Evolutionary conservation across 2,888 invertebrate genomes (phyloP).

Genomic region (Anorthoa munda): DNA sequence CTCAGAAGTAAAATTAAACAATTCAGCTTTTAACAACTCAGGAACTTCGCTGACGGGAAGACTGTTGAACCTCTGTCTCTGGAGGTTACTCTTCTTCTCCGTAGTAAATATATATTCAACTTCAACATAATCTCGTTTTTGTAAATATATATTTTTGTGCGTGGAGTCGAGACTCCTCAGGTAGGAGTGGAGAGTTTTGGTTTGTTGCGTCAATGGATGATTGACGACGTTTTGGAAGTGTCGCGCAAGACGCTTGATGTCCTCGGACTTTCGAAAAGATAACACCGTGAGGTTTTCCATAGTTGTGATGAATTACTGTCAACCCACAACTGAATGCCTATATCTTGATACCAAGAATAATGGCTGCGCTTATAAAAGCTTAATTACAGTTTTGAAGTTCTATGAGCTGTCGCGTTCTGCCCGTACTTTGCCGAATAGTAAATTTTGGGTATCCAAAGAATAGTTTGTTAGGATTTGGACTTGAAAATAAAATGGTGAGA

Average conservation of each 20-base stretch:
- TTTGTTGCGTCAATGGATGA: conserved; percentile 81
- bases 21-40: conserved; percentile 84
- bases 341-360: conserved; percentile 65
- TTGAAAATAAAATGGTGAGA: conserved; percentile 75
- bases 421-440: conserved; percentile 65
- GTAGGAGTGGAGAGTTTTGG: conserved; percentile 76
- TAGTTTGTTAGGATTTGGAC: conserved; percentile 70
- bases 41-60: conserved; percentile 87
- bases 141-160: conserved; percentile 81
- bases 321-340: conserved; percentile 69
- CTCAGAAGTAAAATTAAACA: conserved; percentile 74
- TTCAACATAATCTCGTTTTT: conserved; percentile 83
- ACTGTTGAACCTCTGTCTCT: conserved; percentile 87
- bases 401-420: conserved; percentile 59
- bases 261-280: conserved; percentile 85
- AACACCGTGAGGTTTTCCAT: conserved; percentile 82
- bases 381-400: conserved; percentile 54
- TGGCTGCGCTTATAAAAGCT: conserved; percentile 63
- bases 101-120: conserved; percentile 89
- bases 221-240: conserved; percentile 83
- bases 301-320: conserved; percentile 71
- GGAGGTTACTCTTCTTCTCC: conserved; percentile 86
- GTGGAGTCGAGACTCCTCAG: conserved; percentile 79
- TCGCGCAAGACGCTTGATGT: conserved; percentile 82
- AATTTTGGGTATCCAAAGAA: conserved; percentile 63